Evolutionary conservation across 1,140 invertebrate genomes (phyloP), one percentile per base, ranked within the genome.

Genomic region (Nephotettix cincticeps): DNA sequence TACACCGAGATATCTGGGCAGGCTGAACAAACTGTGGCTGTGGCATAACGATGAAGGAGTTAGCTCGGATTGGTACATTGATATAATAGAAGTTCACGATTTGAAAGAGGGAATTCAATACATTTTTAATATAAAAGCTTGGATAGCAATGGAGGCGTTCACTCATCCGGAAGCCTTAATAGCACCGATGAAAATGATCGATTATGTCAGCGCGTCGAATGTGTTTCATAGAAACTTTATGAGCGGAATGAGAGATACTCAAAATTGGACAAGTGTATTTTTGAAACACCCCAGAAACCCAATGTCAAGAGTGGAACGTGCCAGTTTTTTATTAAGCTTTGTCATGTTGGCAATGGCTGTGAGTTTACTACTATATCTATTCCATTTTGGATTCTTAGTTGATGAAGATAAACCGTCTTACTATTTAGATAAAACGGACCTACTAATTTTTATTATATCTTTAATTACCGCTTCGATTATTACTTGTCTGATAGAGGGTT

Each of bases 221-320:
- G 47, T 51, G 47, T n/a, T 51, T 4, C 17, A 19, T n/a, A 9
- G 3, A 6, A 51, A 51, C 47, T n/a, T 51, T 23, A n/a, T 51
- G 47, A 51, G 6, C 17, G 47, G 47, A 51, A 6, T n/a, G n/a
- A 51, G 47, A 51, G 47, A 51, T n/a, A 51, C n/a, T 6, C 47
- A 51, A 6, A 19, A 9, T 23, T 51, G 47, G 47, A 23, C 47
- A 23, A 51, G 47, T n/a, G 21, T 51, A 6, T 23, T 4, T n/a
- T 51, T n/a, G 47, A 51, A 51, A 51, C 47, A 51, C n/a, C 47
- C 47, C 47, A 51, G 47, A n/a, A 51, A 51, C n/a, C 47, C 47
- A 6, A n/a, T 51, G n/a, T 19, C 47, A 6, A 51, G 47, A 51
- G 47, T 51, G 6, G 17, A 9, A 9, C 47, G 47, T 19, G 47